phyloP scores from a whole-genome alignment of 2,797 vertebrate species.

The Karalla daura region DNA sequence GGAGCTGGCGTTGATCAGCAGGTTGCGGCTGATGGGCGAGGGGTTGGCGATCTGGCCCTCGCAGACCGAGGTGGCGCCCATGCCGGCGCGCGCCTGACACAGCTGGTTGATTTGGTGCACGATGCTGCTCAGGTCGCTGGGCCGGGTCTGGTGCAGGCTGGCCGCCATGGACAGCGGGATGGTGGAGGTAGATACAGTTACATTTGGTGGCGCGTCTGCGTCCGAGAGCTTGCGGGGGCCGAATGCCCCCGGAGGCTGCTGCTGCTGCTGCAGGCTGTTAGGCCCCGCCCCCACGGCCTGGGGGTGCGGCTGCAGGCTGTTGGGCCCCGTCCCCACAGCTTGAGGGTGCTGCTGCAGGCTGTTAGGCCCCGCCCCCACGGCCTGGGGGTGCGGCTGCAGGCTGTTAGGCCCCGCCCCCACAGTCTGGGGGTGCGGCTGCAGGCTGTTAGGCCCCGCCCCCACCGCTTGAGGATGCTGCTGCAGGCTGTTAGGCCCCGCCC shows the following conservation, averaged over 20 bases:
- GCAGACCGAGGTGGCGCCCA: conserved; percentile 86
- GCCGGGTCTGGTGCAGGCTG: conserved; percentile 87
- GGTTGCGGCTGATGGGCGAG: conserved; percentile 97
- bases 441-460: conserved; percentile 52
- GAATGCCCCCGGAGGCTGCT: conserved; percentile 64
- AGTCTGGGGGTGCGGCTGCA: conserved; percentile 71
- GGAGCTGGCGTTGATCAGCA: conserved; percentile 97
- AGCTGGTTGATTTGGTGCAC: conserved; percentile 97
- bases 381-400: conserved; percentile 83
- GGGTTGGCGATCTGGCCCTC: conserved; percentile 89
- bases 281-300: no score
- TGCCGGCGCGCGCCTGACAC: conserved; percentile 93
- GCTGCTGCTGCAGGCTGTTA: conserved; percentile 68
- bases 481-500: conserved; percentile 56
- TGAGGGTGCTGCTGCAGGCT: no score
- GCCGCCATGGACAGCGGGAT: conserved; percentile 91
- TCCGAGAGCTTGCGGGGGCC: conserved; percentile 82
- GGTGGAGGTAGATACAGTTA: conserved; percentile 92
- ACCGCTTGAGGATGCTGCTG: conserved; percentile 70
- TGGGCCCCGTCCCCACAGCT: conserved; percentile 56
- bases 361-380: no score
- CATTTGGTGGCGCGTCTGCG: conserved; percentile 87
- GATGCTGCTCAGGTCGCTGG: conserved; percentile 93
- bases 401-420: conserved; percentile 54
- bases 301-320: no score